These are phyloP conservation scores for Conus betulinus DNA, from an alignment of 1,140 invertebrate genomes.

Conservation along the genomic window DNA sequence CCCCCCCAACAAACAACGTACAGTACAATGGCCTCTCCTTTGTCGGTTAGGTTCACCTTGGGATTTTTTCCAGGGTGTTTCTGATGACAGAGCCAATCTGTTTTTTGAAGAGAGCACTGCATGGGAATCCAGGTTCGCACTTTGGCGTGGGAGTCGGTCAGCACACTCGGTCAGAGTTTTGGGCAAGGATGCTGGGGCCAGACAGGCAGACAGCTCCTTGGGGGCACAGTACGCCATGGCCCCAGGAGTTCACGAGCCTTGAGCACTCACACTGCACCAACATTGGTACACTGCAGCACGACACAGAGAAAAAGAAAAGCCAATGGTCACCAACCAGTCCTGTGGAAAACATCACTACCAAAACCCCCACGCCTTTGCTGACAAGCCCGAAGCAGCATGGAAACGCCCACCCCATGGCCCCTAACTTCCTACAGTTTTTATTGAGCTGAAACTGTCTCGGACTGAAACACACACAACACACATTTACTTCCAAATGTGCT, in stretches of 20 bases:
- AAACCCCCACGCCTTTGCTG: too few relatives aligned
- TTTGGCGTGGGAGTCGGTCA: constrained; percentile 98
- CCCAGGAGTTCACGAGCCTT: constrained; percentile 95
- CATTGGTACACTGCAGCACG: neutral
- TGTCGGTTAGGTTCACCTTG: constrained; percentile 79
- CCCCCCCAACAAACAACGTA: too few relatives aligned
- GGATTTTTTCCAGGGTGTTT: constrained; percentile 99
- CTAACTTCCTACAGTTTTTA: too few relatives aligned
- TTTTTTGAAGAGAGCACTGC: too few relatives aligned
- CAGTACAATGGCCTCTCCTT: too few relatives aligned
- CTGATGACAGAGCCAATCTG: constrained; percentile 98
- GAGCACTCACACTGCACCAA: neutral
- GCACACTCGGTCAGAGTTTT: constrained; percentile 97
- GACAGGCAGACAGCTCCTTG: constrained; percentile 97
- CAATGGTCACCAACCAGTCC: neutral
- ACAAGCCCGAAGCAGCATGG: too few relatives aligned
- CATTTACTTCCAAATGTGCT: too few relatives aligned
- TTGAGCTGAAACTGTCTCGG: too few relatives aligned
- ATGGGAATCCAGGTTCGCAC: constrained; percentile 96
- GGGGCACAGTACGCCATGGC: constrained; percentile 96
- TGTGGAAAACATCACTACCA: too few relatives aligned
- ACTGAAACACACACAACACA: too few relatives aligned
- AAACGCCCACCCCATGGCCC: too few relatives aligned
- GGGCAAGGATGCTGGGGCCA: constrained; percentile 99
- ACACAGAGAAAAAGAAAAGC: too few relatives aligned